Conservation (phyloP, 2,888 invertebrate genomes). For the Tetragonisca angustula region DNA sequence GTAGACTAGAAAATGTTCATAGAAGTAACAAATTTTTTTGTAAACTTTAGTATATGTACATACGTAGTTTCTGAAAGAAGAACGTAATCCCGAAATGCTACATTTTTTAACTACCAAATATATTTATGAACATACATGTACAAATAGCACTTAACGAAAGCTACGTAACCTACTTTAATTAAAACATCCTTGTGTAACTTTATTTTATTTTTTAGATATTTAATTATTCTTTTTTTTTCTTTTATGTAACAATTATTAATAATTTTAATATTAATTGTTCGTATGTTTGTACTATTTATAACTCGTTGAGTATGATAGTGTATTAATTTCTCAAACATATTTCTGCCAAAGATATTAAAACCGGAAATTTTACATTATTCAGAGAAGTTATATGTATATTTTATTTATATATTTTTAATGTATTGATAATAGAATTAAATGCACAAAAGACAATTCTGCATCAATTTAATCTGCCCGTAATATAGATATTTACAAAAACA, state of each 20-base stretch:
- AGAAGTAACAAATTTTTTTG: slow-evolving; percentile 37
- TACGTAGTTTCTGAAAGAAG: slow-evolving; percentile 11
- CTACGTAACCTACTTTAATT: slow-evolving; percentile 21
- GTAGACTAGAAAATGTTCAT: not conserved
- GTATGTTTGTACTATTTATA: slow-evolving; percentile 28
- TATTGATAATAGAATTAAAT: not conserved
- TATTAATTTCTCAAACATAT: slow-evolving; percentile 27
- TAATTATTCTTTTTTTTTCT: not conserved
- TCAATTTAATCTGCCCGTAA: not conserved
- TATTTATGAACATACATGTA: not conserved
- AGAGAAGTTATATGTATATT: not conserved
- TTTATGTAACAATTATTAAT: slow-evolving; percentile 8
- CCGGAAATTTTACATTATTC: slow-evolving; percentile 38
- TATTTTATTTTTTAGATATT: slow-evolving; percentile 20
- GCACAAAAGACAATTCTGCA: not conserved
- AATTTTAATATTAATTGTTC: slow-evolving; percentile 1
- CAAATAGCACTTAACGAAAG: not conserved
- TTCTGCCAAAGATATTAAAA: slow-evolving; percentile 56
- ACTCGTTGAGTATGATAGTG: slow-evolving; percentile 26
- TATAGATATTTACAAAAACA: not conserved
- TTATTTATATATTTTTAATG: slow-evolving; percentile 6
- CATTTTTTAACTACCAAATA: slow-evolving; percentile 12
- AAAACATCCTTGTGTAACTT: not conserved
- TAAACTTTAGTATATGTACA: slow-evolving; percentile 40
- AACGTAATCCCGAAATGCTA: not conserved